These are phyloP conservation scores for Dermolepida albohirtum DNA, from an alignment of 2,888 invertebrate genomes.

Conservation along the genomic window DNA sequence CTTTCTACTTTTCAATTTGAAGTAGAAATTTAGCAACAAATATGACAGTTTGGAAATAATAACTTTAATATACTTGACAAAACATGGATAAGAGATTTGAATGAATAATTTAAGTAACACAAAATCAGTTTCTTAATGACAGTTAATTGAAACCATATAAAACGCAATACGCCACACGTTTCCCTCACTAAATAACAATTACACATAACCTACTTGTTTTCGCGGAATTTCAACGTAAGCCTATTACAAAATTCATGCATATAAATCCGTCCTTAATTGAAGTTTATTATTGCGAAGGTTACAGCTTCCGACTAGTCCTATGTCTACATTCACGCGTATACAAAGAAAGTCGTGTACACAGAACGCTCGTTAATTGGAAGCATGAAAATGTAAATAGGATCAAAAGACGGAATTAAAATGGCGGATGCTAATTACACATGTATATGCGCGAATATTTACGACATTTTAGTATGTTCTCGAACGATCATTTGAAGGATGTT, in stretches of 20 bases:
- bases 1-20: too few relatives aligned
- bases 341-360: background rate
- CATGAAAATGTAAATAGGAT: conserved; percentile 8
- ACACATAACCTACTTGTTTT: conserved; percentile 13
- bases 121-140: conserved; percentile 4
- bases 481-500: too few relatives aligned
- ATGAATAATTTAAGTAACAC: background rate
- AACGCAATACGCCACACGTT: background rate
- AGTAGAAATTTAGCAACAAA: too few relatives aligned
- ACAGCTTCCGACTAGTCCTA: background rate
- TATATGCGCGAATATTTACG: too few relatives aligned
- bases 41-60: too few relatives aligned
- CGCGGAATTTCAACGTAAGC: conserved; percentile 23
- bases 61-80: too few relatives aligned
- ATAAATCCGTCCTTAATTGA: conserved; percentile 35
- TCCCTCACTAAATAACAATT: conserved; percentile 24
- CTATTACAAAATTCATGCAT: conserved; percentile 23
- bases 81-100: too few relatives aligned
- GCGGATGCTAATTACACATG: background rate
- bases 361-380: conserved; percentile 12
- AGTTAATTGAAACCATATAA: background rate
- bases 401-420: conserved; percentile 8
- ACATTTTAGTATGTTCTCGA: too few relatives aligned
- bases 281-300: conserved; percentile 28
- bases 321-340: background rate